Evolutionary conservation across 2,888 invertebrate genomes (phyloP).

Genomic region (Rotaria macrura): DNA sequence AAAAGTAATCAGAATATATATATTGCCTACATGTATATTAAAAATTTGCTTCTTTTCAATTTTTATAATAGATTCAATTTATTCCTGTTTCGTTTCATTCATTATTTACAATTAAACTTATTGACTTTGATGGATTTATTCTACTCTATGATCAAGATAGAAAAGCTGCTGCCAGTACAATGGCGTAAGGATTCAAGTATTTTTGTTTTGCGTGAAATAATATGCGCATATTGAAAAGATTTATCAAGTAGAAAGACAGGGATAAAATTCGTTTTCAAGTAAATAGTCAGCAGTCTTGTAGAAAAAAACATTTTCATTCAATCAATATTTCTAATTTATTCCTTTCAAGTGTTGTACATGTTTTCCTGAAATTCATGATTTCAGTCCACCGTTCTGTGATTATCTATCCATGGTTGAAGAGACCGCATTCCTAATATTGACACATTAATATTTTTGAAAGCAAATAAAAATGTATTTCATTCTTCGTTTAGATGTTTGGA

Average conservation of each 20-base stretch:
- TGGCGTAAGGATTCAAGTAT: background rate
- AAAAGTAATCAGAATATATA: background rate
- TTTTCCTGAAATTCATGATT: no score
- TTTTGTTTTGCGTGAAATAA: no score
- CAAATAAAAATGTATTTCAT: background rate
- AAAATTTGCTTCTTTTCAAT: background rate
- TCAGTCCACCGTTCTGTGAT: no score
- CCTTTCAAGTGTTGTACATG: no score
- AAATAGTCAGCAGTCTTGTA: no score
- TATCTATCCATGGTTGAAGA: no score
- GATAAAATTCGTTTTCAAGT: no score
- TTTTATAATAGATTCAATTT: background rate
- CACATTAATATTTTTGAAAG: background rate
- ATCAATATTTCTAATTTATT: no score
- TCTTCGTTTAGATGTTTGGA: background rate
- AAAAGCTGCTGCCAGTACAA: background rate
- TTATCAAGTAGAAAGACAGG: no score
- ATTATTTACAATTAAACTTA: background rate
- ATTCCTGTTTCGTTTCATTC: background rate
- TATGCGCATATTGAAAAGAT: no score
- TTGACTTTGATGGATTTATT: slow-evolving; percentile 10
- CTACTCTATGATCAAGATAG: background rate
- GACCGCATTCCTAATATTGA: no score
- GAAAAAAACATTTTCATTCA: no score
- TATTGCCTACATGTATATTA: background rate